Base-by-base conservation (phyloP, 2,888 invertebrate species). In the Galerucella pusilla region DNA sequence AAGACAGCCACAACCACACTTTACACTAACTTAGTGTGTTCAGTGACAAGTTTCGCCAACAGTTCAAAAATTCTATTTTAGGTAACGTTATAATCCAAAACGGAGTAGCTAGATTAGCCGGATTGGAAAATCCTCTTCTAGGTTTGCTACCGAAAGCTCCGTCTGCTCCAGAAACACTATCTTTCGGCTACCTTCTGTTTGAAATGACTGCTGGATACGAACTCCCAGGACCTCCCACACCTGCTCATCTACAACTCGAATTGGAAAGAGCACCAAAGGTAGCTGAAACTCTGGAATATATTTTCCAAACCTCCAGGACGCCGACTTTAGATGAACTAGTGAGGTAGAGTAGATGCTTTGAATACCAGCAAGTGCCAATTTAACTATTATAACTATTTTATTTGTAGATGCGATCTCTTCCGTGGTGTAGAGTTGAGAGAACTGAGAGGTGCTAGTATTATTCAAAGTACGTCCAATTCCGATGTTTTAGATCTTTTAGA, bases 31-130 rank as follows among this genome's bases (percentile, higher is more conserved):
- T 20, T 20, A 20, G 20, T 20, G 20, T 20, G 20, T 20, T 20
- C 20, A 20, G 1, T 20, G 28, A 28, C 28, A 4, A 28, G 28
- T 28, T 2, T 28, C 28, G 28, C 28, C 28, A 28, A 28, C 28
- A 28, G 28, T 28, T 28, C 28, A 2, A 28, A 35, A 35, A 42
- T 42, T 42, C 7, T 42, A 68, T 68, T 68, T 42, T 95, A 70
- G 97, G 97, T 57, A 97, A 97, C 88, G 93, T 97, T 42, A 94
- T 97, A 80, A 91, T 97, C 60, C 97, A 97, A 85, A 96, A 97
- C 86, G 96, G 97, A 25, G 96, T 96, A 1, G 97, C 97, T 67
- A 91, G 97, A 85, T 90, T 97, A 83, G 94, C 96, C 61, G 97
- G 96, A 0, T 88, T 96, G 78, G 97, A 97, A 88, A 97, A 96